phyloP scores from a whole-genome alignment of 2,113 vertebrate genomes.

The Vireo altiloquus region DNA sequence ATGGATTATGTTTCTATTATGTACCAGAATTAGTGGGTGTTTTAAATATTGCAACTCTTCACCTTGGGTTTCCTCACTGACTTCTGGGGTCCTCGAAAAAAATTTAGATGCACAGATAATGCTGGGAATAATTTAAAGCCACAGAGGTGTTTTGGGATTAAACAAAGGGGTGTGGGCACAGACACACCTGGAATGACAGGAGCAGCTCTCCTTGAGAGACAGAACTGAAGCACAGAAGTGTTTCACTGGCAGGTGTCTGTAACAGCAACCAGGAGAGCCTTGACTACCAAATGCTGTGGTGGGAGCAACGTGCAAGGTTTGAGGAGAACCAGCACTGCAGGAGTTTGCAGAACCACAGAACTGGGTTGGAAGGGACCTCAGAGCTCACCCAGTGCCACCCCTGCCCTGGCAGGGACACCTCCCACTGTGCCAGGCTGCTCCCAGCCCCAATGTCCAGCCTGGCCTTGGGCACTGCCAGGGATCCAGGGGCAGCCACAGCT shows the following conservation, averaged over 20 bases:
- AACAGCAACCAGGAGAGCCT: not conserved
- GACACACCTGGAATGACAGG: accelerated
- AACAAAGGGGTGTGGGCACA: not conserved
- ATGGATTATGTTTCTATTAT: not conserved
- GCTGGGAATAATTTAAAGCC: not conserved
- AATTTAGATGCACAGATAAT: accelerated
- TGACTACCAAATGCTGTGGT: accelerated
- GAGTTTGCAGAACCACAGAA: not conserved
- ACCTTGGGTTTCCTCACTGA: not conserved
- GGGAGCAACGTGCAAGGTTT: accelerated
- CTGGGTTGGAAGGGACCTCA: accelerated
- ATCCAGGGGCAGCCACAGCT: not conserved
- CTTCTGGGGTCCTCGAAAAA: not conserved
- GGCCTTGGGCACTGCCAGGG: not conserved
- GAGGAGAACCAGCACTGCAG: not conserved
- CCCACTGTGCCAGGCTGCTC: not conserved
- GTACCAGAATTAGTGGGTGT: not conserved
- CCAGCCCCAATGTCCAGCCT: not conserved
- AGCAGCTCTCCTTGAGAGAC: not conserved
- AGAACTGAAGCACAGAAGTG: accelerated
- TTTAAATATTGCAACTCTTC: not conserved
- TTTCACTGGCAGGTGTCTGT: not conserved
- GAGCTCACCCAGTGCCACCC: not conserved
- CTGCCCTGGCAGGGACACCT: not conserved
- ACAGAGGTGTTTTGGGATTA: not conserved